A percentile compares a stretch with the other conserved stretches of the same genome.
These are phyloP conservation scores for Eupithecia tripunctaria DNA, from an alignment of 2,888 invertebrate species.

Conservation along the genomic window DNA sequence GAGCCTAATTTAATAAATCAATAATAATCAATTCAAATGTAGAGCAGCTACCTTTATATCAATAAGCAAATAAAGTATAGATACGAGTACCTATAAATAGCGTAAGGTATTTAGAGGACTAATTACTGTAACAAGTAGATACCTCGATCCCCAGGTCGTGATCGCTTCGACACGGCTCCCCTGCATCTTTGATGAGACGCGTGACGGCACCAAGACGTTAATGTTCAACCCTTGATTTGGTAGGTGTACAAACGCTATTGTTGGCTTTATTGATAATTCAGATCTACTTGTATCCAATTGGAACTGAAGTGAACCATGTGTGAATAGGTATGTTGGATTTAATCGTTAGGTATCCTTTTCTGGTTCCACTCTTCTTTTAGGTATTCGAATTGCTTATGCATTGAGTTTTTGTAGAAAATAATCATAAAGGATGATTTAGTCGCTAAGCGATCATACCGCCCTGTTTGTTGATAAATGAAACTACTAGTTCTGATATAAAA, in stretches of 20 bases:
- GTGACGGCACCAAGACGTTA: constrained; percentile 58
- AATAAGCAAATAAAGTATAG: neutral
- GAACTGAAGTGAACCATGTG: neutral
- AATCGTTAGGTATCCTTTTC: neutral
- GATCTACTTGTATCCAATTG: constrained; percentile 5
- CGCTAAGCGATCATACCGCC: no score
- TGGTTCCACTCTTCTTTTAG: neutral
- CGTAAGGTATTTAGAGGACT: constrained; percentile 8
- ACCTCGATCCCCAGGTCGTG: constrained; percentile 46
- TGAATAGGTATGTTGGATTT: neutral
- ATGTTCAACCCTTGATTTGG: constrained; percentile 64
- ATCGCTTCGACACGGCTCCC: constrained; percentile 47
- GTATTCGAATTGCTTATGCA: neutral
- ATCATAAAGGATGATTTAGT: neutral
- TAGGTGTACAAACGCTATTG: constrained; percentile 37
- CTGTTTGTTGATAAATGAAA: no score
- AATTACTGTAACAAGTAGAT: constrained; percentile 28
- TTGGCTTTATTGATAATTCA: constrained; percentile 21
- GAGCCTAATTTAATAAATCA: neutral
- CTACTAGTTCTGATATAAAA: no score
- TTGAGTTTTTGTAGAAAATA: neutral
- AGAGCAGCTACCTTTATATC: neutral
- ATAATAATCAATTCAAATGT: no score
- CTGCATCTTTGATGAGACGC: constrained; percentile 66
- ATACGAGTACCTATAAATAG: neutral